phyloP scores from a whole-genome alignment of 2,113 vertebrate species.

The Ictalurus punctatus region DNA sequence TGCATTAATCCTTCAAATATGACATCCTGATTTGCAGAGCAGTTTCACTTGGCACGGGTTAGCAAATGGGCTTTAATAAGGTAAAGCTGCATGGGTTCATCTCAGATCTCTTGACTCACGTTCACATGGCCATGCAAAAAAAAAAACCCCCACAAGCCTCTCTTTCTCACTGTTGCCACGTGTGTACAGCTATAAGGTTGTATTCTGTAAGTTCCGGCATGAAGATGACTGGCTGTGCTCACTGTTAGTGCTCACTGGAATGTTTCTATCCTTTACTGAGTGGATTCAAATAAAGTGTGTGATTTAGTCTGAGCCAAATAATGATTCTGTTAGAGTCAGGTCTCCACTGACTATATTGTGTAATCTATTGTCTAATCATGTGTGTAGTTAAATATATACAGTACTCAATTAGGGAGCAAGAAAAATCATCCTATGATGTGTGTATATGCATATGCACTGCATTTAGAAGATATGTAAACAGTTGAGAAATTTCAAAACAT shows the following conservation, averaged over 20 bases:
- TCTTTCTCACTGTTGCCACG: background rate
- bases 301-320: background rate
- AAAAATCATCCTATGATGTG: background rate
- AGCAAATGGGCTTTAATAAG: background rate
- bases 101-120: background rate
- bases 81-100: background rate
- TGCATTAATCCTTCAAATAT: background rate
- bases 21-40: background rate
- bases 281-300: background rate
- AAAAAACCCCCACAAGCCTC: background rate
- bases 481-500: background rate
- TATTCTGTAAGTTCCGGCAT: background rate
- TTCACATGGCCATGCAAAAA: background rate
- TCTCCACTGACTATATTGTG: background rate
- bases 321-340: background rate
- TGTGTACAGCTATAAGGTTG: background rate
- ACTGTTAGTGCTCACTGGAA: background rate
- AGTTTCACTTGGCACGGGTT: background rate
- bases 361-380: background rate
- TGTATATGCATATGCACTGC: background rate
- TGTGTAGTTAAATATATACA: background rate
- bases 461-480: conserved; percentile 1
- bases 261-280: background rate
- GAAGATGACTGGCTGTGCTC: background rate
- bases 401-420: background rate